A percentile compares a stretch with the other conserved stretches of the same genome.
Evolutionary conservation across 1,140 invertebrate species (phyloP).

Genomic region (Lethrus apterus): DNA sequence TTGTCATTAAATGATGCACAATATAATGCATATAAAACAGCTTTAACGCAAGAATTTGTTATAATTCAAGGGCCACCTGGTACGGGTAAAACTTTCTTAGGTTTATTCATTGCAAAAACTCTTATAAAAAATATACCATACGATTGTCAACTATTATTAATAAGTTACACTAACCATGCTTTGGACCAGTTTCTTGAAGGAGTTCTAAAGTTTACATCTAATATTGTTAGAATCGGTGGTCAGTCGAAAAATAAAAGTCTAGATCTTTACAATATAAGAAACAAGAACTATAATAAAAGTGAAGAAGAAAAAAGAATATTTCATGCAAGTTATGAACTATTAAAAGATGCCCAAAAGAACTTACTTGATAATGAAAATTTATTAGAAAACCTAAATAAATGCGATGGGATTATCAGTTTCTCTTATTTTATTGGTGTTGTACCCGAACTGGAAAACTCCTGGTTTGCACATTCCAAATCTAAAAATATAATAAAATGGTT

Average conservation of each 20-base stretch:
- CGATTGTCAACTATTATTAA: too few species aligned
- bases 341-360: too few species aligned
- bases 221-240: slow-evolving; percentile 65
- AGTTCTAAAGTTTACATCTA: slow-evolving; percentile 47
- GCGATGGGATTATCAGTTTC: too few species aligned
- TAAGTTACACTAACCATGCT: slow-evolving; percentile 84
- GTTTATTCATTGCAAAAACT: slow-evolving; percentile 55
- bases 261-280: slow-evolving; percentile 43
- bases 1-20: slow-evolving; percentile 54
- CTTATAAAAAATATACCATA: slow-evolving; percentile 48
- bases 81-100: slow-evolving; percentile 74
- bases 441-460: too few species aligned
- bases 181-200: slow-evolving; percentile 84
- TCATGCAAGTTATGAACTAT: too few species aligned
- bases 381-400: too few species aligned
- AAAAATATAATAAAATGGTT: too few species aligned
- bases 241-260: slow-evolving; percentile 56
- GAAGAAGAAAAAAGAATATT: too few species aligned
- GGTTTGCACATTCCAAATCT: too few species aligned
- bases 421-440: too few species aligned
- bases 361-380: too few species aligned
- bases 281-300: too few species aligned
- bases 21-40: slow-evolving; percentile 49
- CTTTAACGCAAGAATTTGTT: slow-evolving; percentile 54
- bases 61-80: slow-evolving; percentile 77